phyloP scores from a whole-genome alignment of 2,888 invertebrate genomes.

The Arrhopalites spinosus region DNA sequence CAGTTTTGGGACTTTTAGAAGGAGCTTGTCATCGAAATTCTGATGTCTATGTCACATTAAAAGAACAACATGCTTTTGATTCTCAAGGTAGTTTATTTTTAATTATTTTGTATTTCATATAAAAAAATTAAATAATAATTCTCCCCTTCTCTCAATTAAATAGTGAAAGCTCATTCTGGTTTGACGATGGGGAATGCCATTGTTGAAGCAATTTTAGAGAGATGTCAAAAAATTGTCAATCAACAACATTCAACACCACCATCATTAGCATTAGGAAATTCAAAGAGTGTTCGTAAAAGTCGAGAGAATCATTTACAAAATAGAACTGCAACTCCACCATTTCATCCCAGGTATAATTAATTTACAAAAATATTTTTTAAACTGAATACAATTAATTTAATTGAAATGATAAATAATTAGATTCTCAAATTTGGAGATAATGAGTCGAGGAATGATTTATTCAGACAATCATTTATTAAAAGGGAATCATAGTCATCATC shows the following conservation, averaged over 20 bases:
- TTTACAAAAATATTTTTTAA: too few relatives aligned
- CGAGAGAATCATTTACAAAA: background rate
- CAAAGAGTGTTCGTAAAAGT: background rate
- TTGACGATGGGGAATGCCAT: too few relatives aligned
- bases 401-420: too few relatives aligned
- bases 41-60: constrained; percentile 39
- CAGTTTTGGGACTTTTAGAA: constrained; percentile 47
- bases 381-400: too few relatives aligned
- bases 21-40: constrained; percentile 46
- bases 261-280: too few relatives aligned
- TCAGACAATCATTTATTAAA: too few relatives aligned
- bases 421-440: too few relatives aligned
- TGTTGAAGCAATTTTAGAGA: constrained; percentile 7
- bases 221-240: constrained; percentile 2
- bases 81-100: constrained; percentile 7
- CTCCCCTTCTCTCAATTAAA: background rate
- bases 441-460: too few relatives aligned
- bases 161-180: too few relatives aligned
- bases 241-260: too few relatives aligned
- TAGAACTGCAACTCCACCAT: background rate
- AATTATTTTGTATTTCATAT: background rate
- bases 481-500: too few relatives aligned
- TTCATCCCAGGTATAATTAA: background rate
- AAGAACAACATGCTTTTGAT: constrained; percentile 40
- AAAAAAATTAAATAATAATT: background rate